Conservation (phyloP, 2,113 vertebrate species). For the Hemicordylus capensis region DNA sequence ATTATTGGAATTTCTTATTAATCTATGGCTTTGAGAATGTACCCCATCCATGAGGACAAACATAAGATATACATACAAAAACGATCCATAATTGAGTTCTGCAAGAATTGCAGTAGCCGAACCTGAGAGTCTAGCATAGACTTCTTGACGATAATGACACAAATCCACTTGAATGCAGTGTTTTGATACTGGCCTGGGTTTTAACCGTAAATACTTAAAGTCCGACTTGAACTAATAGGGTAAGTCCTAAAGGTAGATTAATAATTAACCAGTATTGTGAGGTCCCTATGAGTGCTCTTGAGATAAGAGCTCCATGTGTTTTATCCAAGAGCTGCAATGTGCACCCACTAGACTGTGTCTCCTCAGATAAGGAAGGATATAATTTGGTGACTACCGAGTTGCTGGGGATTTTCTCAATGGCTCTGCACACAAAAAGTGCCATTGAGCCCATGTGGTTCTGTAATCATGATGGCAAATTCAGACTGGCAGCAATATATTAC, state of each 20-base stretch:
- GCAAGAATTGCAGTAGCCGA: conserved; percentile 17
- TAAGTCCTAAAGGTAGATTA: conserved; percentile 37
- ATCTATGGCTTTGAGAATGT: background rate
- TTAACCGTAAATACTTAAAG: conserved; percentile 34
- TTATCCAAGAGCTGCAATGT: conserved; percentile 40
- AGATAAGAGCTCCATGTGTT: conserved; percentile 36
- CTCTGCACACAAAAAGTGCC: conserved; percentile 43
- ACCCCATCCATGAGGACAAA: conserved; percentile 9
- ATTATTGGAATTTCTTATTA: conserved; percentile 14
- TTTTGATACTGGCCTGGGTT: conserved; percentile 12
- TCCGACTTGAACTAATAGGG: conserved; percentile 48
- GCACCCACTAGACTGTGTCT: conserved; percentile 35
- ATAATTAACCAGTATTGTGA: conserved; percentile 56
- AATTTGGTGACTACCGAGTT: conserved; percentile 59
- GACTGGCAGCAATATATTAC: conserved; percentile 1
- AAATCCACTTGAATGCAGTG: conserved; percentile 17
- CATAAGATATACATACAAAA: background rate
- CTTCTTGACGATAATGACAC: background rate
- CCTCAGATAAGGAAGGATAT: conserved; percentile 51
- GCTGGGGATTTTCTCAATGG: conserved; percentile 52
- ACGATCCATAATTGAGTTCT: conserved; percentile 22
- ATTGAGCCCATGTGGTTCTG: conserved; percentile 41
- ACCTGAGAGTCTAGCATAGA: background rate
- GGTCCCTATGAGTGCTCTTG: conserved; percentile 48
- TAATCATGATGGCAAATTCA: conserved; percentile 40